phyloP scores from a whole-genome alignment of 1,140 invertebrate genomes.

The Cydia pomonella region DNA sequence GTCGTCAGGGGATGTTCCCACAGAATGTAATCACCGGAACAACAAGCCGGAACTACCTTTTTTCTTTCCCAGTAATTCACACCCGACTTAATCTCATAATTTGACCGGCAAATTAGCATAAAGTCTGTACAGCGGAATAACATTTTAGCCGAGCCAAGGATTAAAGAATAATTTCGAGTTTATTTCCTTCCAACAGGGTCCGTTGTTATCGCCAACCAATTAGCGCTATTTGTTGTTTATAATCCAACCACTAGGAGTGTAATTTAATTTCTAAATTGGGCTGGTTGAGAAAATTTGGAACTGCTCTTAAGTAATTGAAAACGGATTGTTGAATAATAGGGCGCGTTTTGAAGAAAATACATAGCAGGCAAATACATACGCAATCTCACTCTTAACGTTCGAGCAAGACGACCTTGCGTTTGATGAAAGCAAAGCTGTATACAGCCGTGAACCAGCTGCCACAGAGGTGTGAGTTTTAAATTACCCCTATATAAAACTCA shows the following conservation, averaged over 20 bases:
- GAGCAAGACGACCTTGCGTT: too few species aligned
- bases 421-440: too few species aligned
- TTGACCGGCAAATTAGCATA: constrained; percentile 51
- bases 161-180: constrained; percentile 48
- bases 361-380: not conserved
- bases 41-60: constrained; percentile 58
- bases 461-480: too few species aligned
- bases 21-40: constrained; percentile 63
- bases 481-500: too few species aligned
- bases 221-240: constrained; percentile 45
- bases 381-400: too few species aligned
- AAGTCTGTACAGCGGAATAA: constrained; percentile 38
- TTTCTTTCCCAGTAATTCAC: constrained; percentile 45
- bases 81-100: constrained; percentile 57
- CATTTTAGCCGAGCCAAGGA: constrained; percentile 35
- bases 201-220: constrained; percentile 45
- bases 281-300: not conserved
- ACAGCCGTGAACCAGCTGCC: too few species aligned
- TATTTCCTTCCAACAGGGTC: constrained; percentile 39
- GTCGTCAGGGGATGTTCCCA: constrained; percentile 50
- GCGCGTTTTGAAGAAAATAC: not conserved
- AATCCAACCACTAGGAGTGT: constrained; percentile 22
- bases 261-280: not conserved
- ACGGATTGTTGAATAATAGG: not conserved
- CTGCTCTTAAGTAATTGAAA: not conserved